Evolutionary conservation across 2,888 invertebrate genomes (phyloP), one percentile per base, ranked within the genome.

Genomic region (Eristalis arbustorum): DNA sequence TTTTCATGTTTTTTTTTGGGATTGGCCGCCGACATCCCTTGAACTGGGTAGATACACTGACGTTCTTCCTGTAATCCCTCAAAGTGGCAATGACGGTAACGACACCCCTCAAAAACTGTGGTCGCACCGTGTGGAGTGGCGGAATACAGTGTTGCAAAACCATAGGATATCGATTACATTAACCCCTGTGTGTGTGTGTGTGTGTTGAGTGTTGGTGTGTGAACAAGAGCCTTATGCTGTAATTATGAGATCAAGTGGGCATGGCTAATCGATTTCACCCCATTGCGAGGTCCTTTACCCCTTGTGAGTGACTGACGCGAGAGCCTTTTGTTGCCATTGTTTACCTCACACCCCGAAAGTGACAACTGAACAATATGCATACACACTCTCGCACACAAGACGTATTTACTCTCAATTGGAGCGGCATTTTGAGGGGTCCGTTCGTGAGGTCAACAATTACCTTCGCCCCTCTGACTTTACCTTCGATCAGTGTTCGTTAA

Each of bases 191-290:
- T n/a, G 13, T 11, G 28, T 49, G 40, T 75, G 64, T 74, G 11
- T 64, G 23, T 25, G 23, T 67, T 64, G 23, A 18, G 23, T 67
- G 37, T 64, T n/a, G n/a, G 18, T 63, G 57, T 78, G 61, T 75
- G 87, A 78, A 81, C 37, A 83, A 78, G 74, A 75, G 80, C 72
- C 37, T 84, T 76, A 68, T 74, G 85, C 80, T 88, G 90, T 90
- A 91, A 91, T 92, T 91, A 91, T 89, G 90, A 91, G 91, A 92
- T 91, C 91, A 92, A 92, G 90, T 92, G 91, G 91, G 90, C 91
- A 89, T 90, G 90, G 90, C 91, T 91, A 92, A 92, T 92, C 91
- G 91, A 91, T 91, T 90, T 89, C 89, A 89, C 89, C 88, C 89
- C 89, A 88, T 76, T 37, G 56, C 22, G 79, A 87, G 78, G 78